Base-by-base conservation (phyloP, 2,797 vertebrate genomes). In the Odontamblyopus lacepedii region DNA sequence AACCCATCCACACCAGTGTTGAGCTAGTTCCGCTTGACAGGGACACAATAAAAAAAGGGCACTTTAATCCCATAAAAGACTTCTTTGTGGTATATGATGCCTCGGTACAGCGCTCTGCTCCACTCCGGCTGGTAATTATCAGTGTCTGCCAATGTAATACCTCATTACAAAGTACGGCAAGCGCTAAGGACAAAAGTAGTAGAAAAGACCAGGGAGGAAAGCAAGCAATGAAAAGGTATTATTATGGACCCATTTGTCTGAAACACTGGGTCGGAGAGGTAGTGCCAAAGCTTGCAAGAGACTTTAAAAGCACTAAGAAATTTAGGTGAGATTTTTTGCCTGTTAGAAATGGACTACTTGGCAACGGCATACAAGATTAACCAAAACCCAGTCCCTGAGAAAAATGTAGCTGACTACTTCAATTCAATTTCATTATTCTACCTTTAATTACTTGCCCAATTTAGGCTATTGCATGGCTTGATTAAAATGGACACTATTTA, bases 401-500 rank as follows among this genome's bases (percentile, higher is more conserved):
- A 74, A 84, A 80, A 75, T 74, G 69, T 16, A 30, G 72, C 55
- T 26, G 70, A 80, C 70, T 85, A 75, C 41, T 82, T 65, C 75
- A 30, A 88, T 88, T 90, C 80, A 89, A 87, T 93, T 89, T 90
- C 77, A 86, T 91, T 87, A 81, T 89, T 91, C 88, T 82, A 85
- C 79, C 88, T 89, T 91, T 92, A 93, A 94, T 93, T 90, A 90
- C 88, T 89, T 74, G 68, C 79, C 85, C 87, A 91, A 92, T 93
- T 92, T 91, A 85, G 78, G 83, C 72, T 83, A 83, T 85, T 82
- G 89, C 86, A 61, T 65, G 81, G 81, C 83, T 86, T 90, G 90
- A 93, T 94, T 92, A 91, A 93, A 93, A 92, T 79, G 90, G 90
- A 91, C 89, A 91, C 85, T 87, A 83, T 92, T 92, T 92, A 93